phyloP scores from a whole-genome alignment of 23 tunicate genomes.

The Styela clava region DNA sequence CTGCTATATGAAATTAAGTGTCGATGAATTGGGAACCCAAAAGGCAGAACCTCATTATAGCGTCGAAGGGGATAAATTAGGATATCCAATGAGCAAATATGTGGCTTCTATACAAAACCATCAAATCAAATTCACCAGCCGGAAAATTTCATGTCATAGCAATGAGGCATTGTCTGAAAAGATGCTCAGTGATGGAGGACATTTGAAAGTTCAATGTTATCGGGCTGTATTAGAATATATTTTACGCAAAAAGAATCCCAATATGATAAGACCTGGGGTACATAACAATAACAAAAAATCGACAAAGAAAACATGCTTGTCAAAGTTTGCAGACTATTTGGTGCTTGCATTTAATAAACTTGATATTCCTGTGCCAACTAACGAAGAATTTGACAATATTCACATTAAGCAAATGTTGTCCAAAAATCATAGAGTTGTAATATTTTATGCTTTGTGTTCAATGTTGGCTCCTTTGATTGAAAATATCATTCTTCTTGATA shows the following conservation, averaged over 20 bases:
- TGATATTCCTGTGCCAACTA: constrained; percentile 7
- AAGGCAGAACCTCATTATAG: neutral
- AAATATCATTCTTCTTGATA: constrained; percentile 65
- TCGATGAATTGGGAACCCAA: neutral
- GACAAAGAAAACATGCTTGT: neutral
- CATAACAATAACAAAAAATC: constrained; percentile 47
- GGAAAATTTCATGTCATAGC: constrained; percentile 61
- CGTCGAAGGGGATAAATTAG: neutral
- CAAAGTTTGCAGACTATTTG: constrained; percentile 30
- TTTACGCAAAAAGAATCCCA: constrained; percentile 48
- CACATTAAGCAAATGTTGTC: constrained; percentile 35
- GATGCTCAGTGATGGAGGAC: constrained; percentile 2
- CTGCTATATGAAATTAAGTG: constrained; percentile 81
- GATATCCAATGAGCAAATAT: constrained; percentile 75
- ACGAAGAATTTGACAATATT: neutral
- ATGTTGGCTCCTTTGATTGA: constrained; percentile 77
- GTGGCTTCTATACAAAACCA: constrained; percentile 21
- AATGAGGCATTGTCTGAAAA: constrained; percentile 28
- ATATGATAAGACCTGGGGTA: constrained; percentile 49
- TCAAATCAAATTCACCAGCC: constrained; percentile 37
- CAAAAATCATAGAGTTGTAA: constrained; percentile 49
- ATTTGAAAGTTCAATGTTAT: constrained; percentile 55
- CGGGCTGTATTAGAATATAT: constrained; percentile 66
- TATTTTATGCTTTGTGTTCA: constrained; percentile 35
- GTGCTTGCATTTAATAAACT: constrained; percentile 41